These are phyloP conservation scores for Entelurus aequoreus DNA, from an alignment of 2,113 vertebrate genomes.

Conservation along the genomic window DNA sequence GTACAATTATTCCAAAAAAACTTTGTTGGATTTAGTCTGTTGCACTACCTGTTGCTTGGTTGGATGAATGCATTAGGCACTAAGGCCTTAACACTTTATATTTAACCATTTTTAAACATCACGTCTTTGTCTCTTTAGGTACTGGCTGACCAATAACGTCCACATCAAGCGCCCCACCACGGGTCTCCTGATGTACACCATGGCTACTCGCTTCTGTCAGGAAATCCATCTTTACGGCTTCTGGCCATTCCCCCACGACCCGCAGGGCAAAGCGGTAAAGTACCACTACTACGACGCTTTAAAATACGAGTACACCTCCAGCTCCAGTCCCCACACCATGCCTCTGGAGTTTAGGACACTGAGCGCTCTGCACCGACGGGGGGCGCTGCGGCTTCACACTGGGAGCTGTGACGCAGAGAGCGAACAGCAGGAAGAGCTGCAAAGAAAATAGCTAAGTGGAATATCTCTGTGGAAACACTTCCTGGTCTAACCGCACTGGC, in stretches of 20 bases:
- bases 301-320: constrained; percentile 90
- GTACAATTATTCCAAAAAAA: too few species aligned
- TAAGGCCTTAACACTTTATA: too few species aligned
- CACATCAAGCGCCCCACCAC: constrained; percentile 96
- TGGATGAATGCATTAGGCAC: too few species aligned
- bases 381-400: constrained; percentile 89
- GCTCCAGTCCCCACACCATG: constrained; percentile 92
- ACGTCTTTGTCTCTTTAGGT: constrained; percentile 66
- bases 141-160: constrained; percentile 94
- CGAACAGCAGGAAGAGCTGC: constrained; percentile 7
- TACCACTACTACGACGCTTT: constrained; percentile 96
- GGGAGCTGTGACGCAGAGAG: constrained; percentile 70
- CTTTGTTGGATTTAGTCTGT: too few species aligned
- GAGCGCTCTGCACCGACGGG: constrained; percentile 84
- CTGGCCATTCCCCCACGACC: constrained; percentile 87
- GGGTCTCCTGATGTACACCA: constrained; percentile 92
- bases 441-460: constrained; percentile 6
- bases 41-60: too few species aligned
- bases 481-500: constrained; percentile 4
- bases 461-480: constrained; percentile 8
- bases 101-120: neutral
- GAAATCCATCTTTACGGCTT: constrained; percentile 95
- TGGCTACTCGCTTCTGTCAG: constrained; percentile 94
- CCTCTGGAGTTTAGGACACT: constrained; percentile 95
- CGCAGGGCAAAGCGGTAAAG: constrained; percentile 82